Evolutionary conservation across 2,797 vertebrate genomes (phyloP).

Genomic region (Sebastes aleutianus): DNA sequence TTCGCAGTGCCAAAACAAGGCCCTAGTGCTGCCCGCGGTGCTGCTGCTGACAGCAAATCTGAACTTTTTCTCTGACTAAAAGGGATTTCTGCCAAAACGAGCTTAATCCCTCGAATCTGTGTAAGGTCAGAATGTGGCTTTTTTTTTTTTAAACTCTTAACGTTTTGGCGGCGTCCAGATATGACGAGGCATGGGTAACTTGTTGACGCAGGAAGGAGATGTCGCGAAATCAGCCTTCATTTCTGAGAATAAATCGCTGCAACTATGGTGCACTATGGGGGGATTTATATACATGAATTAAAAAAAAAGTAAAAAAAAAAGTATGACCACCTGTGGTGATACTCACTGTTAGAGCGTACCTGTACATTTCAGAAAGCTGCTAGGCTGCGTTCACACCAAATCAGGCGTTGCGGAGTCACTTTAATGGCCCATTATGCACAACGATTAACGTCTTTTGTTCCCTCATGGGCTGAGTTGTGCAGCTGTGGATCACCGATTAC

Average conservation of each 20-base stretch:
- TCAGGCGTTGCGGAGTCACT: too few species aligned
- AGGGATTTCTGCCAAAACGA: conserved; percentile 21
- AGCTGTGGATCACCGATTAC: too few species aligned
- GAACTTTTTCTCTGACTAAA: conserved; percentile 42
- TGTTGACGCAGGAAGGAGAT: neutral
- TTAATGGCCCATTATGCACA: too few species aligned
- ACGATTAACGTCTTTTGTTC: too few species aligned
- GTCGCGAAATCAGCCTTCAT: neutral
- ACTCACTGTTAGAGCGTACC: neutral
- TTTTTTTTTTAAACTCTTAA: neutral
- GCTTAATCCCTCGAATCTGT: neutral
- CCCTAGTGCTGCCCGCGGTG: conserved; percentile 17
- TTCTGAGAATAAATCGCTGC: neutral
- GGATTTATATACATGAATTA: neutral
- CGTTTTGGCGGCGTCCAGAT: neutral
- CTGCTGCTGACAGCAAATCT: conserved; percentile 28
- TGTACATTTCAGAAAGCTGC: neutral
- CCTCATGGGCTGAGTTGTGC: too few species aligned
- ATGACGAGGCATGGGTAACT: neutral
- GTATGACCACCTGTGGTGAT: neutral
- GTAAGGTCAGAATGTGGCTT: neutral
- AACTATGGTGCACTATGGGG: neutral
- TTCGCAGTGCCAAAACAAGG: conserved; percentile 58
- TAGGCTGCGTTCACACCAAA: too few species aligned
- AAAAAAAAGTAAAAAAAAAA: too few species aligned